Evolutionary conservation across 2,888 invertebrate species (phyloP), one percentile per base, ranked within the genome.

Genomic region (Copidosoma aretas): DNA sequence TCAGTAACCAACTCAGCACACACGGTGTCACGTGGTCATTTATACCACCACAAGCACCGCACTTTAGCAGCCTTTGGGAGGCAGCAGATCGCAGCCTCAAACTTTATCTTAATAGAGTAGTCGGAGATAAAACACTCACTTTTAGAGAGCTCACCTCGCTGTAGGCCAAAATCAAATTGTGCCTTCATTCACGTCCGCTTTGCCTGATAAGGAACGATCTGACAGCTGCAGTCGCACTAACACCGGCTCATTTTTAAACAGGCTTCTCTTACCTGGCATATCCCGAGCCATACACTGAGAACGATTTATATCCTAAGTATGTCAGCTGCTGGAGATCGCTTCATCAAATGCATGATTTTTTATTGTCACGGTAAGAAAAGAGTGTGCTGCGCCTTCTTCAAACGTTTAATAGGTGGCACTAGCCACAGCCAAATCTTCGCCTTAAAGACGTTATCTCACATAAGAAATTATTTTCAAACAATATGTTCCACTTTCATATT

Each of bases 331-430:
- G 76, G 77, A 74, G 75, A 60, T 25, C 70, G 4, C 61, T 75
- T 3, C 75, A 75, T 60, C 54, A 66, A 4, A 46, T 75, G 24
- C 52, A 67, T 1, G 74, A 75, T 52, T 67, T 74, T 25, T 75
- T 72, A 60, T 78, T 62, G 77, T 74, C 67, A 54, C 67, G 71
- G 10, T 77, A 73, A 72, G n/a, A 59, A 43, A 51, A 57, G 58
- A 76, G n/a, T n/a, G n/a, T n/a, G n/a, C n/a, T n/a, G n/a, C n/a
- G n/a, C n/a, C n/a, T n/a, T n/a, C n/a, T n/a, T n/a, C n/a, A n/a
- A n/a, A n/a, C n/a, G n/a, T n/a, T n/a, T n/a, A n/a, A n/a, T n/a
- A n/a, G n/a, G n/a, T n/a, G n/a, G n/a, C n/a, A n/a, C n/a, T n/a
- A n/a, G n/a, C n/a, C n/a, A n/a, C n/a, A n/a, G n/a, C n/a, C n/a